Evolutionary conservation across 1,140 invertebrate species (phyloP), one percentile per base, ranked within the genome.

Genomic region (Battus philenor): DNA sequence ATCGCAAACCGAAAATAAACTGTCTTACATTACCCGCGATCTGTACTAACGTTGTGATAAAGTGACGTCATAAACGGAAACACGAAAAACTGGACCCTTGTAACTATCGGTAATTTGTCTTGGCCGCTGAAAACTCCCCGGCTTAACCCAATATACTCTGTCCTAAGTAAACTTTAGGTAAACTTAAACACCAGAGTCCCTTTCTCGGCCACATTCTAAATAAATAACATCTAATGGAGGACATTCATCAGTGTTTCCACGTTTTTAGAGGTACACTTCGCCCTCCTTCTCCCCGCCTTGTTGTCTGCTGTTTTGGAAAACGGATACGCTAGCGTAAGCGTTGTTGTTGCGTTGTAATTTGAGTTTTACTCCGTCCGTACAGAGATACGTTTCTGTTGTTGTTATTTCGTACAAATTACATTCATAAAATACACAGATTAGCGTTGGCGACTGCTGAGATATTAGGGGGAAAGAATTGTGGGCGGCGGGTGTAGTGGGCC

Each of bases 141-240:
- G 58, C 60, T 74, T 80, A 84, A 84, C 76, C 77, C 76, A 77
- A 82, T 82, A 78, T 68, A 79, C 53, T 57, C 50, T 41, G 76
- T 79, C 78, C 77, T 81, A 85, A 82, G 78, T 80, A 82, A 82
- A 85, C 76, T 77, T 70, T 72, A 69, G 77, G 68, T 61, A 63
- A 79, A 81, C 70, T 82, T 78, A 82, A 78, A 69, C 68, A 64
- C 47, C 62, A 41, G 47, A 72, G 67, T 76, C 72, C 75, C 76
- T 75, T 67, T 76, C 59, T 79, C 69, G 70, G 69, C 77, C 79
- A 78, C 80, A 80, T 73, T 82, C 83, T 86, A 87, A 87, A 87
- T 87, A 87, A 87, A 87, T 87, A 87, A 86, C 83, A 75, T 83
- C 83, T 87, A 87, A 87, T 87, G 82, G 86, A 71, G 73, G 61